These are phyloP conservation scores for Helicoverpa armigera DNA, from an alignment of 1,140 invertebrate species.

Conservation along the genomic window DNA sequence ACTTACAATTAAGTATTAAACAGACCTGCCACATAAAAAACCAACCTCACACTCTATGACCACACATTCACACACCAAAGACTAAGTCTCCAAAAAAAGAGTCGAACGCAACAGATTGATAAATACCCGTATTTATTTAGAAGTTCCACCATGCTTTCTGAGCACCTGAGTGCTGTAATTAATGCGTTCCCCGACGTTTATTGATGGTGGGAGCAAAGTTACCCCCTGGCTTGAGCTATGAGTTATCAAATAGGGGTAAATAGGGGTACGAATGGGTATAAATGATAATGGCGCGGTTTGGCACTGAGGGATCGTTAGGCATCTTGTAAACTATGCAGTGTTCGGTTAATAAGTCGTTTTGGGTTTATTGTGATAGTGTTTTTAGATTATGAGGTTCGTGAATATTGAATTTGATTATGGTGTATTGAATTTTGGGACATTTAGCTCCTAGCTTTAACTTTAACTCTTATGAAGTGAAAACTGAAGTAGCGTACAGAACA, in stretches of 20 bases:
- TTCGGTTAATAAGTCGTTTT: background rate
- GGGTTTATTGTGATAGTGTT: background rate
- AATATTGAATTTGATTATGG: background rate
- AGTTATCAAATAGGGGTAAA: slow-evolving; percentile 38
- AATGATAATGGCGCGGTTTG: slow-evolving; percentile 37
- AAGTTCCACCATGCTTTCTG: slow-evolving; percentile 11
- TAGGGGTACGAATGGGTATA: slow-evolving; percentile 31
- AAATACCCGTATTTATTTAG: slow-evolving; percentile 31
- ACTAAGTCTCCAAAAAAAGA: background rate
- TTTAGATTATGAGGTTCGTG: background rate
- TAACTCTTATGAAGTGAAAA: no score
- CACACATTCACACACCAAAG: no score
- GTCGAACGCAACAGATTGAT: background rate
- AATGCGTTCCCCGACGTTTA: slow-evolving; percentile 24
- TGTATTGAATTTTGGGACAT: background rate
- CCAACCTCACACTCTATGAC: background rate
- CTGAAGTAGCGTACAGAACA: no score
- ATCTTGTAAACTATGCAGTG: slow-evolving; percentile 29
- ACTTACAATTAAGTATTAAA: background rate
- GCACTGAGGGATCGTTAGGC: slow-evolving; percentile 1
- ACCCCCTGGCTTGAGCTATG: slow-evolving; percentile 29
- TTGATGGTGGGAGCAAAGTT: slow-evolving; percentile 32
- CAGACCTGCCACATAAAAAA: background rate
- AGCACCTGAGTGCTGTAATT: slow-evolving; percentile 33
- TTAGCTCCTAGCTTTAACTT: background rate